Conservation (phyloP, 2,113 vertebrate genomes). For the Chunga burmeisteri region DNA sequence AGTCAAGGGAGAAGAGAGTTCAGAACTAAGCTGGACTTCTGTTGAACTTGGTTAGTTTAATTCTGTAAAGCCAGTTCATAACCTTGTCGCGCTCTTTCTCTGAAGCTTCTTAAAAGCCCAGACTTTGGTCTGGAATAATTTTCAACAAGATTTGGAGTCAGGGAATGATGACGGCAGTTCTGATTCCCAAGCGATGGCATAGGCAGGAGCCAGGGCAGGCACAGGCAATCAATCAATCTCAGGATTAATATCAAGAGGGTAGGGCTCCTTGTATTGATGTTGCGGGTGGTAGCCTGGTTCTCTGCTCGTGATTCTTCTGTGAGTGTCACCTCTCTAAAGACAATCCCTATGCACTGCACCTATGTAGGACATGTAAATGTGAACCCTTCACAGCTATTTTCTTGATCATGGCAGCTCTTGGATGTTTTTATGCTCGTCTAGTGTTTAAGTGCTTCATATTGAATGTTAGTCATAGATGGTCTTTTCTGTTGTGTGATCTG, state of each 20-base stretch:
- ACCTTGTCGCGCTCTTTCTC: neutral
- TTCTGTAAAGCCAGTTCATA: neutral
- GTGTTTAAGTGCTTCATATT: neutral
- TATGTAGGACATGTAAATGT: neutral
- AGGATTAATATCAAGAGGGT: too few species aligned
- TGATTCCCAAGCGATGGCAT: neutral
- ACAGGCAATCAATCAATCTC: accelerated
- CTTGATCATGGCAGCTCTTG: neutral
- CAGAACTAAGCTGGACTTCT: neutral
- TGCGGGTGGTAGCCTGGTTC: neutral
- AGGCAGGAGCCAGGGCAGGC: neutral
- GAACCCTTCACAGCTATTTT: neutral
- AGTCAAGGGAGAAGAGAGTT: neutral
- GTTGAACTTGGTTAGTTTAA: neutral
- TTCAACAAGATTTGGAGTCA: neutral
- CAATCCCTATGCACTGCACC: neutral
- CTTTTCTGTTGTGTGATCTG: neutral
- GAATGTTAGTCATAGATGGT: neutral
- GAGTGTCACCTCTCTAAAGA: neutral
- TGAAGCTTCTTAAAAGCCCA: neutral
- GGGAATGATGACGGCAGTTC: neutral
- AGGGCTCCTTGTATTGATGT: neutral
- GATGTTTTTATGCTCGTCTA: neutral
- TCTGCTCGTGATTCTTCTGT: accelerated
- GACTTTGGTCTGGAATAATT: neutral